Conservation (phyloP, 2,888 invertebrate genomes). For the Anaspis maculata region DNA sequence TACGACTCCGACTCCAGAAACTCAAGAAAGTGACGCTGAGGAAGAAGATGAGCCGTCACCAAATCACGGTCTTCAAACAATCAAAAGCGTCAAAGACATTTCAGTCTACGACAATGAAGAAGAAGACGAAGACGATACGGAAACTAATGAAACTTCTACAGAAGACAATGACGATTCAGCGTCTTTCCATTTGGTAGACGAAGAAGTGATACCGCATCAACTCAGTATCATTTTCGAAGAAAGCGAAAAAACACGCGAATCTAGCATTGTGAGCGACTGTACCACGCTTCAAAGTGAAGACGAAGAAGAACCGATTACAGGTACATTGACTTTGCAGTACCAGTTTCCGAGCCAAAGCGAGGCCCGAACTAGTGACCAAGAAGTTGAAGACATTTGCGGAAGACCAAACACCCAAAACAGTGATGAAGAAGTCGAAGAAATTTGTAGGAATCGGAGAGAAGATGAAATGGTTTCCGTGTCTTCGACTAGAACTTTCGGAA, state of each 20-base stretch:
- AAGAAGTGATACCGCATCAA: conserved; percentile 42
- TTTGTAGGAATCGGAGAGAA: no score
- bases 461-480: no score
- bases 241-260: conserved; percentile 42
- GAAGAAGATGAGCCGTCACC: conserved; percentile 15
- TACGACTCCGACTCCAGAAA: conserved; percentile 26
- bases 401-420: no score
- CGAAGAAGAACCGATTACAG: conserved; percentile 37
- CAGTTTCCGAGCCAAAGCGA: background rate
- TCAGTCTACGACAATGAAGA: conserved; percentile 38
- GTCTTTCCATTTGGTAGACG: conserved; percentile 21
- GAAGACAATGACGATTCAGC: conserved; percentile 19
- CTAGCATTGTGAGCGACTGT: conserved; percentile 32
- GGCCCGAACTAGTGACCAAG: no score
- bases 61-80: conserved; percentile 39
- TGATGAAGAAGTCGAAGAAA: no score
- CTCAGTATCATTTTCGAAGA: conserved; percentile 56
- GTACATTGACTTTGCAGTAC: conserved; percentile 3
- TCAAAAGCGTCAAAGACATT: conserved; percentile 48
- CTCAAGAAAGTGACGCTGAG: conserved; percentile 18
- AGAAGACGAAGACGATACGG: conserved; percentile 34
- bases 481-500: no score
- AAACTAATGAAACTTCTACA: conserved; percentile 17
- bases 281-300: conserved; percentile 30
- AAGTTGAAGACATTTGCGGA: no score